Evolutionary conservation across 2,113 vertebrate genomes (phyloP).

Genomic region (Rynchops niger): DNA sequence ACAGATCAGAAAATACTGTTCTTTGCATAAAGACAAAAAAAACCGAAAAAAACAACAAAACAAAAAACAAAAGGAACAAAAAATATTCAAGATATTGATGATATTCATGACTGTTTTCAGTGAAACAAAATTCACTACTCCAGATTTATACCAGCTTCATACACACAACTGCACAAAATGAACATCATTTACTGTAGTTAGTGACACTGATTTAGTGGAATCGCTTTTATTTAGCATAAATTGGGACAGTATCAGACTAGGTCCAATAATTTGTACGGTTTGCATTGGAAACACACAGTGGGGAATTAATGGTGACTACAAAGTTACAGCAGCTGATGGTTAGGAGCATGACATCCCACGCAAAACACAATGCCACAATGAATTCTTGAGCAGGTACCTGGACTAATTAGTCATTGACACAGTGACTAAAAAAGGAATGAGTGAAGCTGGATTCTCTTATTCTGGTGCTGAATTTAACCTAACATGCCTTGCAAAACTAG

Average conservation of each 20-base stretch:
- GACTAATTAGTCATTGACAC: not conserved
- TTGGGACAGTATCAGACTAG: not conserved
- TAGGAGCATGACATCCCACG: not conserved
- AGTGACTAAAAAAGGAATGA: not conserved
- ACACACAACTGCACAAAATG: not conserved
- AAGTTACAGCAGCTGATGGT: not conserved
- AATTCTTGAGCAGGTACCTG: not conserved
- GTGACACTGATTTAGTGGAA: not conserved
- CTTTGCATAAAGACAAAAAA: not conserved
- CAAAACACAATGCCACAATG: not conserved
- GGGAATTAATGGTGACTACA: not conserved
- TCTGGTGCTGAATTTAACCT: not conserved
- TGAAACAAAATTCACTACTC: not conserved
- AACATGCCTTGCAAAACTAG: not conserved
- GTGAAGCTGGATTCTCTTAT: not conserved
- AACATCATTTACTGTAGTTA: not conserved
- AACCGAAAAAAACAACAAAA: too few relatives aligned
- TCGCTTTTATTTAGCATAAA: not conserved
- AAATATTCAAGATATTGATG: not conserved
- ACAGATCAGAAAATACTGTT: not conserved
- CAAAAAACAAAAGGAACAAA: not conserved
- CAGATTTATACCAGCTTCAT: not conserved
- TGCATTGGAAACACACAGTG: not conserved
- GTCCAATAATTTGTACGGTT: not conserved
- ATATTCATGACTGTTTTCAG: not conserved